Evolutionary conservation across 2,797 vertebrate species (phyloP).

Genomic region (Platyrinchus mystaceus): DNA sequence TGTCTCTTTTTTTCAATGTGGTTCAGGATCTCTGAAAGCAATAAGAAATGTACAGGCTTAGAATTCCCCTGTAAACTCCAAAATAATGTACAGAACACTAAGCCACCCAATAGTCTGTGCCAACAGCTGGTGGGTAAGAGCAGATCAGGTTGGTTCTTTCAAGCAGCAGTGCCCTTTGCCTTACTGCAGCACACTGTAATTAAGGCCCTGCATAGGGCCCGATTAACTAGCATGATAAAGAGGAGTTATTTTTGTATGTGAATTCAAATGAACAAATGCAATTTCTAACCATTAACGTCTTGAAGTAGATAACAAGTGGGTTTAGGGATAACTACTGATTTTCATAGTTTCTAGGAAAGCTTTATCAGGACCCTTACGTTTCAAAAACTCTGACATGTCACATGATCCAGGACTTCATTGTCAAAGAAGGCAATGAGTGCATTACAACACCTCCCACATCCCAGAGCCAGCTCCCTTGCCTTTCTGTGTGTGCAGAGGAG

Average conservation of each 20-base stretch:
- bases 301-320: not conserved
- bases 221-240: not conserved
- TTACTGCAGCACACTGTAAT: not conserved
- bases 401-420: not conserved
- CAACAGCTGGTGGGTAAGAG: not conserved
- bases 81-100: not conserved
- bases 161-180: not conserved
- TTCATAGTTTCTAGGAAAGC: not conserved
- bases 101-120: not conserved
- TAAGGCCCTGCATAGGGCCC: not conserved
- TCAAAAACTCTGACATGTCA: not conserved
- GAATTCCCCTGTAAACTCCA: not conserved
- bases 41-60: not conserved
- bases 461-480: not conserved
- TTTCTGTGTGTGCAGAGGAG: not conserved
- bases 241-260: not conserved
- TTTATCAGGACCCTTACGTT: not conserved
- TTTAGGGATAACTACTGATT: not conserved
- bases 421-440: not conserved
- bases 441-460: not conserved
- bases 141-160: not conserved
- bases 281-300: slow-evolving; percentile 22
- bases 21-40: not conserved
- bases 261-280: slow-evolving; percentile 5
- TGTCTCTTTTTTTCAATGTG: not conserved